Percentiles rank a stretch among this genome's conserved stretches.
phyloP scores from a whole-genome alignment of 2,888 invertebrate genomes.

The Mactromeris polynyma region DNA sequence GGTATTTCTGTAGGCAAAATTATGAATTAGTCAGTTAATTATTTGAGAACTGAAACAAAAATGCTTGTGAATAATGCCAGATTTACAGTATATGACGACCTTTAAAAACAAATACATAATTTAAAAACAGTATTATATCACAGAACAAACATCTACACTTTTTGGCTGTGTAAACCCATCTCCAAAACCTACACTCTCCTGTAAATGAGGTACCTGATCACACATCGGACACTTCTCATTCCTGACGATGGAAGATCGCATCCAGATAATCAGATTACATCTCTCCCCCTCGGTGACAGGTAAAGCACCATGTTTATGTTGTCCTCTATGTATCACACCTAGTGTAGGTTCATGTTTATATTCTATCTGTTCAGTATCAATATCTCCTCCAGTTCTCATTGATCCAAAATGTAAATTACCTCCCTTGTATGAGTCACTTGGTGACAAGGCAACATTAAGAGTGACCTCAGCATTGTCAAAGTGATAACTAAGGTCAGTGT shows the following conservation, averaged over 20 bases:
- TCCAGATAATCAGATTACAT: constrained; percentile 88
- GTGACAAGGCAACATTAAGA: constrained; percentile 85
- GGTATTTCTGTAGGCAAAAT: too few species aligned
- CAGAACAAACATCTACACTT: constrained; percentile 71
- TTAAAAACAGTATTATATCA: constrained; percentile 22
- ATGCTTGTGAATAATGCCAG: too few species aligned
- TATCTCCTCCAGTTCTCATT: constrained; percentile 78
- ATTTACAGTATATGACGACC: too few species aligned
- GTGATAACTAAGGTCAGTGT: constrained; percentile 87
- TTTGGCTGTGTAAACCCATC: constrained; percentile 82
- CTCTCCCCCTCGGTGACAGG: constrained; percentile 86
- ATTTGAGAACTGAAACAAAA: too few species aligned
- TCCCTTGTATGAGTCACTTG: constrained; percentile 85
- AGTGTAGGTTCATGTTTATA: constrained; percentile 79
- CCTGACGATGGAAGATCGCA: constrained; percentile 87
- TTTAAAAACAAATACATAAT: too few species aligned
- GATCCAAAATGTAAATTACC: constrained; percentile 87
- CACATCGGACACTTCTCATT: constrained; percentile 88
- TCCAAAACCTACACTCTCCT: constrained; percentile 80
- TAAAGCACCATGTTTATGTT: constrained; percentile 87
- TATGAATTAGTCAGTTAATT: too few species aligned
- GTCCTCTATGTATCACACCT: constrained; percentile 87
- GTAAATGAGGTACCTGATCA: constrained; percentile 82
- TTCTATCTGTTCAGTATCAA: constrained; percentile 55
- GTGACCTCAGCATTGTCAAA: constrained; percentile 88